Conservation (phyloP, 2,113 vertebrate genomes). For the Rhodinocichla rosea region DNA sequence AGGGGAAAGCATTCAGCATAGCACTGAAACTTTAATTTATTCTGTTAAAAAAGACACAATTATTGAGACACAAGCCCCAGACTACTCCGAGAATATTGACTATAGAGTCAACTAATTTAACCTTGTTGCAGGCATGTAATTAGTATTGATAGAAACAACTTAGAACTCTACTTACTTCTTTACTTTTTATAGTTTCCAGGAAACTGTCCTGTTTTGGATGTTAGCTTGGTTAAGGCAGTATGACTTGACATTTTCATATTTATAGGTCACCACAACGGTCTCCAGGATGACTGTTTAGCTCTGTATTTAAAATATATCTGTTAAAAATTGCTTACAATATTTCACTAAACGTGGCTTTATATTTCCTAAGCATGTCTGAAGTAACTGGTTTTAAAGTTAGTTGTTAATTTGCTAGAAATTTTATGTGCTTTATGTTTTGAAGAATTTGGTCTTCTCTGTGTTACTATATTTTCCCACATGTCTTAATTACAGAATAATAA, state of each 20-base stretch:
- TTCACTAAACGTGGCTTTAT: neutral
- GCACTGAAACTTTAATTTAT: neutral
- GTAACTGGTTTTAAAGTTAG: neutral
- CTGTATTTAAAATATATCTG: neutral
- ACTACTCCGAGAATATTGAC: neutral
- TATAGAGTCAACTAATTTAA: neutral
- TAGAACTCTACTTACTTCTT: neutral
- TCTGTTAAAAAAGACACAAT: slow-evolving; percentile 11
- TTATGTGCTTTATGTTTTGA: neutral
- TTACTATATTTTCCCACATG: neutral
- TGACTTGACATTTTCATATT: neutral
- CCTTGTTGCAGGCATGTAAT: neutral
- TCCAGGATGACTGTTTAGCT: neutral
- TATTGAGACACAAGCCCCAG: neutral
- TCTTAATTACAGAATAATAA: neutral
- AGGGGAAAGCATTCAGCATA: neutral
- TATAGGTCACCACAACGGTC: neutral
- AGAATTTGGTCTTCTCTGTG: neutral
- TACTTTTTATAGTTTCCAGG: neutral
- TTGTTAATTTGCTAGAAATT: neutral
- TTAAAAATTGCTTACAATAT: neutral
- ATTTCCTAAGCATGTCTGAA: neutral
- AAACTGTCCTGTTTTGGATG: neutral
- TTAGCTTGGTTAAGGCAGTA: neutral
- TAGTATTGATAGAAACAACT: neutral